Evolutionary conservation across 2,888 invertebrate genomes (phyloP), one percentile per base, ranked within the genome.

Genomic region (Aphidius colemani): DNA sequence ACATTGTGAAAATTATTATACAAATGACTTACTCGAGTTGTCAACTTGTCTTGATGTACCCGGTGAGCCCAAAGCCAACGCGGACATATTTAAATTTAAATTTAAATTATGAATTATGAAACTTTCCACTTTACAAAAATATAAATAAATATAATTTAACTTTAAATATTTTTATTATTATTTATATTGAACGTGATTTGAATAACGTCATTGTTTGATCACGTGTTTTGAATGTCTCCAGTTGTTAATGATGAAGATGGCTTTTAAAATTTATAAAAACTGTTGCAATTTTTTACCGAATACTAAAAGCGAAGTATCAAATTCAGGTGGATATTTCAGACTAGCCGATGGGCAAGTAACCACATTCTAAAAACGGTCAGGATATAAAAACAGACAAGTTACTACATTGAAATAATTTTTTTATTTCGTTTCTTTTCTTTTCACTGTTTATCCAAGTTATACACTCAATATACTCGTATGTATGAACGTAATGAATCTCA

Each of bases 11-110:
- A 30, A 30, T 30, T 30, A 30, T 0, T 30, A 51, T 30, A 51
- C 10, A 53, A 49, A 63, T 59, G 64, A 78, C 75, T 77, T 70
- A 75, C 77, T 66, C 30, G 30, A 30, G 63, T 66, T 70, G 49
- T 74, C 74, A 56, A 67, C 43, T 61, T 78, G 77, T 68, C 74
- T 80, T 45, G 78, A 78, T 43, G 78, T 72, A 55, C 78, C 73
- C 46, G 80, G 75, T 65, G 71, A 65, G 66, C 70, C 71, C 62
- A 30, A 30, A 4, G 30, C 76, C 70, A 40, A 61, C 11, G 50
- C 53, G 11, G 64, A 64, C 57, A 51, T 60, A 41, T 49, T 51
- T 40, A 49, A 45, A 51, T 30, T 9, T 30, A 44, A 53, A n/a
- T 51, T 46, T 60, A 44, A 43, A 7, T 7, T 44, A 30, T 30